Percentiles rank a stretch among this genome's conserved stretches.
These are phyloP conservation scores for Drosophila micromelanica DNA, from an alignment of 1,140 invertebrate genomes.

Conservation along the genomic window DNA sequence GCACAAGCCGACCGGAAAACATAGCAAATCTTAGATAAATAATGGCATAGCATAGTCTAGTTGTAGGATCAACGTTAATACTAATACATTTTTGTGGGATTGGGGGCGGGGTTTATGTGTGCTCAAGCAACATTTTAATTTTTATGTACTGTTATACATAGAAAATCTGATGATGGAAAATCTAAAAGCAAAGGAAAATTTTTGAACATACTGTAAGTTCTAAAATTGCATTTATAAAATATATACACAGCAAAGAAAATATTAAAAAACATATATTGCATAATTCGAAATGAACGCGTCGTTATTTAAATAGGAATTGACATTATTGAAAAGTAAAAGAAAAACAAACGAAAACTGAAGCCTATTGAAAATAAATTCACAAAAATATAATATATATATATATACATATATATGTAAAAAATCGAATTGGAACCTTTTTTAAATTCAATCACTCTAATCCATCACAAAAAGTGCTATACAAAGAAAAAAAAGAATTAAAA, in stretches of 20 bases:
- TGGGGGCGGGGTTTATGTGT: slow-evolving; percentile 39
- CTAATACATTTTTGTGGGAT: slow-evolving; percentile 16
- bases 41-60: slow-evolving; percentile 60
- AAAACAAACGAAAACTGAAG: slow-evolving; percentile 41
- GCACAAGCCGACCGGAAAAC: slow-evolving; percentile 64
- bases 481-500: slow-evolving; percentile 15
- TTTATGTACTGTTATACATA: slow-evolving; percentile 73
- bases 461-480: slow-evolving; percentile 52
- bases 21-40: slow-evolving; percentile 71
- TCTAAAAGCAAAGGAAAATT: slow-evolving; percentile 63
- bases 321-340: slow-evolving; percentile 48
- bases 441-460: slow-evolving; percentile 50
- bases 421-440: slow-evolving; percentile 48
- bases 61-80: slow-evolving; percentile 64
- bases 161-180: slow-evolving; percentile 27
- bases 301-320: slow-evolving; percentile 79
- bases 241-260: slow-evolving; percentile 16
- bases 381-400: slow-evolving; percentile 18
- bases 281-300: slow-evolving; percentile 59
- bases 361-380: slow-evolving; percentile 37
- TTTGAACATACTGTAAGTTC: slow-evolving; percentile 81
- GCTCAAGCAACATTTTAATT: slow-evolving; percentile 76
- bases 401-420: slow-evolving; percentile 15
- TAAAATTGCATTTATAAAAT: slow-evolving; percentile 82
- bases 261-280: slow-evolving; percentile 36